Evolutionary conservation across 2,113 vertebrate species (phyloP).

Genomic region (Coptodon rendalli): DNA sequence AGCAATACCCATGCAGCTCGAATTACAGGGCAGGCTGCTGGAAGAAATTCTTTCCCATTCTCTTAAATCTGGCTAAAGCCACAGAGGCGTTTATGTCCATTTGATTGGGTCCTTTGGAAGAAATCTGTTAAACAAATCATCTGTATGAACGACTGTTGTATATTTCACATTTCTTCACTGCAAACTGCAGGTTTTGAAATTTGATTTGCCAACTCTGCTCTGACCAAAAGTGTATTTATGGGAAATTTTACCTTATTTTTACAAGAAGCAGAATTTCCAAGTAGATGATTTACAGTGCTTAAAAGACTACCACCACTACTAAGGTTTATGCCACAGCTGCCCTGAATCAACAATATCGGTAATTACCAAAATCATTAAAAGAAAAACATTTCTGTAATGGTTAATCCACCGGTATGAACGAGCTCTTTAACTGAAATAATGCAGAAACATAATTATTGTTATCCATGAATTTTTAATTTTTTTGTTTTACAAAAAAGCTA

Average conservation of each 20-base stretch:
- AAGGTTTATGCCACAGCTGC: neutral
- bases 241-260: neutral
- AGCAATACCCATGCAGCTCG: conserved; percentile 1
- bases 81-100: neutral
- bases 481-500: neutral
- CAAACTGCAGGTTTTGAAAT: neutral
- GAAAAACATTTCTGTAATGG: neutral
- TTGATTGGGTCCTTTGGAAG: neutral
- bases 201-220: neutral
- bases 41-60: neutral
- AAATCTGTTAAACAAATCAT: neutral
- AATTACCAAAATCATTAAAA: neutral
- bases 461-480: neutral
- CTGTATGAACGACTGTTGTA: neutral
- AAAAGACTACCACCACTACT: neutral
- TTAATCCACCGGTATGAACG: neutral
- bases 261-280: neutral
- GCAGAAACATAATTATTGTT: neutral
- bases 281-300: neutral
- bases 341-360: neutral
- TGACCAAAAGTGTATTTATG: neutral
- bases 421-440: neutral
- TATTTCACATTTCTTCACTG: neutral
- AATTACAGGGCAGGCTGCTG: neutral
- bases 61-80: neutral